Base-by-base conservation (phyloP, 2,113 vertebrate genomes). In the Nothoprocta pentlandii region DNA sequence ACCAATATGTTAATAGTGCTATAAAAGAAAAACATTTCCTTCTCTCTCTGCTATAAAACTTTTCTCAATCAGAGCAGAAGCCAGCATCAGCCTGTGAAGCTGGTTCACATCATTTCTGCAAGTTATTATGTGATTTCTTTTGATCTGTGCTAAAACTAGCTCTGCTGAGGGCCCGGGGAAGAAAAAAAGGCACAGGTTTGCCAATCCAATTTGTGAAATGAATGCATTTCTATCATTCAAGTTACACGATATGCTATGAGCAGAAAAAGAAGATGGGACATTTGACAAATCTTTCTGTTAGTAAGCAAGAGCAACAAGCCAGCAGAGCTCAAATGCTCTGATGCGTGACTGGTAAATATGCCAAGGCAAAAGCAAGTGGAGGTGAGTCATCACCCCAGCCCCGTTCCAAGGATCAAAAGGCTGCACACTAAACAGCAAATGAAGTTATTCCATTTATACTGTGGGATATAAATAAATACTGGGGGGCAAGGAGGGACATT, bases 171-270 rank as follows among this genome's bases (percentile, higher is more conserved):
- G 20, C 13, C 28, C 74, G 6, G 10, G 59, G 23, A 5, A 3
- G 39, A 12, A 30, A 73, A 87, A 87, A 77, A 34, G 1, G 0
- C 26, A 75, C 62, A 88, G 6, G 4, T 62, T 14, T 92, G 25
- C 30, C 61, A 61, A 78, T 79, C 32, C 44, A 62, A 1, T 19
- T 51, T 0, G 7, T 13, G 3, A 80, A 89, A 80, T 5, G 0
- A n/a, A 74, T 80, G 49, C 0, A 19, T 58, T 59, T 87, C 49
- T 11, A 62, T 58, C 67, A 70, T 8, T 51, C 13, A 74, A 88
- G n/a, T 53, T 46, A 63, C 2, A 10, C 0, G 0, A 83, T 16
- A 66, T 11, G n/a, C 53, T 34, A 41, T 2, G 10, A 58, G 7
- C 26, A 68, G 46, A 71, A 70, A 53, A 80, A 46, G 42, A 26